Base-by-base conservation (phyloP, 2,888 invertebrate genomes). In the Fabriciana adippe region DNA sequence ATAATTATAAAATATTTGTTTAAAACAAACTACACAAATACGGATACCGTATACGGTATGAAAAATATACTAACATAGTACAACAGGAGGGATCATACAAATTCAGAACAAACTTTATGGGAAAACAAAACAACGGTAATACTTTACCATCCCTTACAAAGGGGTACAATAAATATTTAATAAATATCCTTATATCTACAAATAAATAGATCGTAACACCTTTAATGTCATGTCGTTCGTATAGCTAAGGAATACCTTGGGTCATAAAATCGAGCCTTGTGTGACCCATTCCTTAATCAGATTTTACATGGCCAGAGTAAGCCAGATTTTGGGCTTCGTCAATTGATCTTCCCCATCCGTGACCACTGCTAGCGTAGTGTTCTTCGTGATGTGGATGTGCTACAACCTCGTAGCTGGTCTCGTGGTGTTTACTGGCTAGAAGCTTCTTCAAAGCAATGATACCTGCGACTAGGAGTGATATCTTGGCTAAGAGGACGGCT, bases 401-500 rank as follows among this genome's bases (percentile, higher is more conserved):
- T 0, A 96, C 95, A 0, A 96, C 96, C 81, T 97, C 97, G 81
- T 96, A 97, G 79, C 95, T 96, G 74, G 95, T 94, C 59, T 94
- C 93, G 67, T 94, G 90, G 71, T 93, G 94, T 81, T 96, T 96
- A 80, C 94, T 93, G 62, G 95, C 96, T 71, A 97, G 86, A 35
- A 97, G 93, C 81, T 97, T 97, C 87, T 93, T 93, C 80, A 93
- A 77, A 21, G 92, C 93, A 79, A 97, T 95, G 78, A 97, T 94
- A 78, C 95, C 95, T 71, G 96, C 95, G 73, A 97, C 94, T 56
- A 97, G 93, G 51, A 97, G 93, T 0, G 97, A 95, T 78, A 97
- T 94, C 93, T 97, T 97, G 83, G 96, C 97, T 76, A 97, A 94
- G 72, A 97, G 91, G 68, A 97, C 93, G 53, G 97, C 97, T 91